Percentiles rank a stretch among this genome's conserved stretches.
Evolutionary conservation across 1,140 invertebrate genomes (phyloP).

Genomic region (Eubasilissa regina): DNA sequence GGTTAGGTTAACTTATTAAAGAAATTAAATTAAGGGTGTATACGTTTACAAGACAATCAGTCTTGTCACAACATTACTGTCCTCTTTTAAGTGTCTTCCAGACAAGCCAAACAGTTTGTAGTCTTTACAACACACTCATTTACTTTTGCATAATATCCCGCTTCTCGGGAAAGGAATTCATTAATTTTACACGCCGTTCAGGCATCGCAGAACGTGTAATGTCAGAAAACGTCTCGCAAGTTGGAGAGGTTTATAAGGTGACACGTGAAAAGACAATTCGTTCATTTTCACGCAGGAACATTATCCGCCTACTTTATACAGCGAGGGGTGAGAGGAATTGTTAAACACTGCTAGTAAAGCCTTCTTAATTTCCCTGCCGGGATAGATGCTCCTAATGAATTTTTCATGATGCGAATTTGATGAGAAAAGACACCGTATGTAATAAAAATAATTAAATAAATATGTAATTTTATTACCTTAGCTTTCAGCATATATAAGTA

Average conservation of each 20-base stretch:
- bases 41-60: constrained; percentile 4
- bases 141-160: constrained; percentile 58
- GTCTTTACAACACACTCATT: constrained; percentile 57
- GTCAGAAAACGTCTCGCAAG: constrained; percentile 58
- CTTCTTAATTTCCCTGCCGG: constrained; percentile 22
- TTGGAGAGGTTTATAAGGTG: constrained; percentile 58
- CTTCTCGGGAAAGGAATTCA: constrained; percentile 51
- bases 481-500: too few relatives aligned
- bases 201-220: constrained; percentile 58
- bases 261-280: constrained; percentile 59
- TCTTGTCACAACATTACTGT: constrained; percentile 19
- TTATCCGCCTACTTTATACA: constrained; percentile 33
- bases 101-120: constrained; percentile 35
- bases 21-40: too few relatives aligned
- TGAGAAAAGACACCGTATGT: background rate
- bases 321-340: constrained; percentile 17
- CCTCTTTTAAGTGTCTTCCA: constrained; percentile 12
- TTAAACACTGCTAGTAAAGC: constrained; percentile 18
- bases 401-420: constrained; percentile 24
- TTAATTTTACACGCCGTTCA: constrained; percentile 59
- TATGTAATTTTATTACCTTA: too few relatives aligned
- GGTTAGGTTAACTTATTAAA: too few relatives aligned
- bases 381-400: constrained; percentile 30
- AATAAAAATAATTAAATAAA: too few relatives aligned
- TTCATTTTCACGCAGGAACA: constrained; percentile 39